Conservation (phyloP, 2,797 vertebrate species). For the Agapornis canus region DNA sequence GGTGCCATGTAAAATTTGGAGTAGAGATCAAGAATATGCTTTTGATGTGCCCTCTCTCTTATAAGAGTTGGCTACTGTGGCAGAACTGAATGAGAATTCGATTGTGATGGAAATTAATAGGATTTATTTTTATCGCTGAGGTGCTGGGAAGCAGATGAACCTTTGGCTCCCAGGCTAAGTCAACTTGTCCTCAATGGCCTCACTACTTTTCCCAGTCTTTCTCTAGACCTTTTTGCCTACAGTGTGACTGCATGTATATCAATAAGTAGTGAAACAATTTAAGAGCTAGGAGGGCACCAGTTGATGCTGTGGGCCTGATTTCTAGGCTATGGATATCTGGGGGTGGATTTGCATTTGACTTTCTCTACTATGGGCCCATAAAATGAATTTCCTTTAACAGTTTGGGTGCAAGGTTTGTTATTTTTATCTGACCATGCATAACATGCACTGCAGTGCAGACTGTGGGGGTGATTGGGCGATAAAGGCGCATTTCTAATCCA, state of each 20-base stretch:
- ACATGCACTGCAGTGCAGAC: not conserved
- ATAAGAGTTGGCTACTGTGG: not conserved
- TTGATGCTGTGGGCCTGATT: not conserved
- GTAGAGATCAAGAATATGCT: accelerated
- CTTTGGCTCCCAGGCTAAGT: not conserved
- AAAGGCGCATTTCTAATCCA: constrained; percentile 24
- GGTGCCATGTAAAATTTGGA: not conserved
- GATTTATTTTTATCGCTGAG: constrained; percentile 14
- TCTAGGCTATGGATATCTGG: not conserved
- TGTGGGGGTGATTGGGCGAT: constrained; percentile 7
- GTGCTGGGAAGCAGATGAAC: not conserved
- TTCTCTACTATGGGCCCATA: not conserved
- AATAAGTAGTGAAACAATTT: not conserved
- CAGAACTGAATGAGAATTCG: not conserved
- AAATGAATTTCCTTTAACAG: not conserved
- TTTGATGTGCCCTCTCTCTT: not conserved
- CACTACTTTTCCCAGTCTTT: not conserved
- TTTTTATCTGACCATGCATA: constrained; percentile 18
- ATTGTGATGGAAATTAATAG: constrained; percentile 2
- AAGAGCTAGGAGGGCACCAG: not conserved
- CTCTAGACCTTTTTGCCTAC: not conserved
- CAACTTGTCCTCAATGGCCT: not conserved
- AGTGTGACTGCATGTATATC: accelerated
- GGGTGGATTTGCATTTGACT: not conserved
- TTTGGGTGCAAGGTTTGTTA: not conserved